Conservation (phyloP, 1,140 invertebrate species). For the Macrostomum lignano region DNA sequence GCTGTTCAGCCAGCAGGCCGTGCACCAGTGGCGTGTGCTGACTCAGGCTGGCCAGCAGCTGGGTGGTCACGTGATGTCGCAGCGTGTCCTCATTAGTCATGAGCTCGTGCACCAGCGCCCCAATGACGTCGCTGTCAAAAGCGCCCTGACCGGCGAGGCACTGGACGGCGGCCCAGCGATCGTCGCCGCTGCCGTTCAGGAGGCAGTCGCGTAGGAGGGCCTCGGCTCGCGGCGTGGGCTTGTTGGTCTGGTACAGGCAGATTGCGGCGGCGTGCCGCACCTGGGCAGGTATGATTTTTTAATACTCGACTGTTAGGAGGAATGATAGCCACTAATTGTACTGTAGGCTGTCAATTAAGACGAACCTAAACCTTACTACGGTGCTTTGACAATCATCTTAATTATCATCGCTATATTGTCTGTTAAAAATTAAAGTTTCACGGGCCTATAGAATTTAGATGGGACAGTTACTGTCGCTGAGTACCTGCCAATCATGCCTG, state of each 20-base stretch:
- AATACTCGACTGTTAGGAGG: too few species aligned
- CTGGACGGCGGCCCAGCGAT: conserved; percentile 23
- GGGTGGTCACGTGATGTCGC: conserved; percentile 15
- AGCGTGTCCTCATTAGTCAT: conserved; percentile 15
- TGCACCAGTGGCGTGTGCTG: conserved; percentile 17
- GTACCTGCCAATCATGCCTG: too few species aligned
- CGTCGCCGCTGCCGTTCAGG: conserved; percentile 10
- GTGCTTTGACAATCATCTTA: too few species aligned
- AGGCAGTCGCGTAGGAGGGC: conserved; percentile 11
- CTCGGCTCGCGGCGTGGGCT: conserved; percentile 14
- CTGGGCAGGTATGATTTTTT: too few species aligned
- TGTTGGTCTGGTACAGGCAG: conserved; percentile 15
- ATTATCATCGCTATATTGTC: too few species aligned
- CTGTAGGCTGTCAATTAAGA: too few species aligned
- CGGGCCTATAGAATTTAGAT: too few species aligned
- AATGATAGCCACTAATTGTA: too few species aligned
- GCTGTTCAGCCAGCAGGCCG: conserved; percentile 21
- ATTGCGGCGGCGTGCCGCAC: conserved; percentile 19
- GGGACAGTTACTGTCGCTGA: too few species aligned
- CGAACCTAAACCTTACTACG: too few species aligned
- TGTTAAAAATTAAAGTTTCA: too few species aligned
- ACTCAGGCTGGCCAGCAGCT: conserved; percentile 17
- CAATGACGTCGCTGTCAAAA: conserved; percentile 20
- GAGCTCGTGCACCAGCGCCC: conserved; percentile 19
- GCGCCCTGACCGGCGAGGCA: conserved; percentile 20